Evolutionary conservation across 2,888 invertebrate genomes (phyloP), one percentile per base, ranked within the genome.

Genomic region (Synanthedon tipuliformis): DNA sequence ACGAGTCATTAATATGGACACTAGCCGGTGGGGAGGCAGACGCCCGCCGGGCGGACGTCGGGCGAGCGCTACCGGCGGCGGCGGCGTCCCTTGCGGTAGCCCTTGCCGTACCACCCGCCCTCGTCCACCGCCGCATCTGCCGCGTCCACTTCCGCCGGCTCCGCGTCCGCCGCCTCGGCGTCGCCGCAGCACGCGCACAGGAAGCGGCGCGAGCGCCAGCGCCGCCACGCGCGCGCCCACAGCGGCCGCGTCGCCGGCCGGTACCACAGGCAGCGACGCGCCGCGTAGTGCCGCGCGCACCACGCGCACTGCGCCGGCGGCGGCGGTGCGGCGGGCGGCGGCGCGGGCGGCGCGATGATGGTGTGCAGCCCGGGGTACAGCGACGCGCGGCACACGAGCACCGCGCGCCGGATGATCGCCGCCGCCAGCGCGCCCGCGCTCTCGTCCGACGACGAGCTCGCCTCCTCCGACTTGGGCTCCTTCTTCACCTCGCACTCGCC

Each of bases 91-190:
- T 95, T 95, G 63, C 93, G 90, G 78, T 92, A 94, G 7, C 95
- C 95, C 86, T 95, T 95, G 58, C 95, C 95, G 83, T 94, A 95
- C 95, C 95, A 95, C 51, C 95, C 95, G 65, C 71, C 75, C 59
- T 67, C 72, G 67, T 69, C 78, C 16, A 11, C 60, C 52, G 54
- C 61, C 23, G 23, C 23, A 50, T 51, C 60, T 48, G 54, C 51
- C 50, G 56, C 92, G 92, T 50, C 53, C 51, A 50, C 53, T 56
- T 54, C 57, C 53, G 53, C 56, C 48, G 53, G 54, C 57, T 57
- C 49, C 60, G 52, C 56, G 54, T 54, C 50, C 53, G 54, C 53
- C 45, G 51, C 51, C 57, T 55, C 51, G 52, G 2, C 8, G 16
- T 59, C 56, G 53, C 64, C 89, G 78, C 92, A 92, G 76, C 92